These are phyloP conservation scores for Bos indicus DNA, from an alignment of 2,113 vertebrate species.

Conservation along the genomic window DNA sequence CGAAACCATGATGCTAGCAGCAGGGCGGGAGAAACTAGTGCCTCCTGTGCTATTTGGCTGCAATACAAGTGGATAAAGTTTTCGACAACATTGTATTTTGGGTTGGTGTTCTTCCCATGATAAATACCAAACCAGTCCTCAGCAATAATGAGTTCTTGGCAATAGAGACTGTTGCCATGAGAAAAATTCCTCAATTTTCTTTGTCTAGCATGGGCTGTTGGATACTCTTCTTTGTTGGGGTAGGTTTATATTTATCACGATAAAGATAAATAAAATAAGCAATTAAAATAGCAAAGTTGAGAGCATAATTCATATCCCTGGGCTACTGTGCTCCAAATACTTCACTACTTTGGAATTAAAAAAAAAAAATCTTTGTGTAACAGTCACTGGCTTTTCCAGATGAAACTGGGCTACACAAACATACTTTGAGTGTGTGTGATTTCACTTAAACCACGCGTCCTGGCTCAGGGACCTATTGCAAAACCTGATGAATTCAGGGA, in stretches of 20 bases:
- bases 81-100: not conserved
- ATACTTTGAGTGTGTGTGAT: not conserved
- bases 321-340: not conserved
- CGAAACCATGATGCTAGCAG: not conserved
- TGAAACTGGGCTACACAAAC: not conserved
- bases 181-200: not conserved
- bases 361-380: not conserved
- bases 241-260: not conserved
- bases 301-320: not conserved
- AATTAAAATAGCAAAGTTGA: not conserved
- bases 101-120: not conserved
- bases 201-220: not conserved
- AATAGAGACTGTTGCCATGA: not conserved
- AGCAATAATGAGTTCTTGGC: not conserved
- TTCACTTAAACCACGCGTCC: conserved; percentile 33
- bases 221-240: not conserved
- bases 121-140: not conserved
- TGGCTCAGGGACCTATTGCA: not conserved
- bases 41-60: not conserved
- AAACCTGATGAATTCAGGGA: not conserved
- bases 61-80: not conserved
- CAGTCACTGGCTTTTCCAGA: not conserved
- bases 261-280: not conserved
- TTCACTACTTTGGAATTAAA: conserved; percentile 1
- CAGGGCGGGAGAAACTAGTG: not conserved